Evolutionary conservation across 2,113 vertebrate species (phyloP), one percentile per base, ranked within the genome.

Genomic region (Syngnathus scovelli): DNA sequence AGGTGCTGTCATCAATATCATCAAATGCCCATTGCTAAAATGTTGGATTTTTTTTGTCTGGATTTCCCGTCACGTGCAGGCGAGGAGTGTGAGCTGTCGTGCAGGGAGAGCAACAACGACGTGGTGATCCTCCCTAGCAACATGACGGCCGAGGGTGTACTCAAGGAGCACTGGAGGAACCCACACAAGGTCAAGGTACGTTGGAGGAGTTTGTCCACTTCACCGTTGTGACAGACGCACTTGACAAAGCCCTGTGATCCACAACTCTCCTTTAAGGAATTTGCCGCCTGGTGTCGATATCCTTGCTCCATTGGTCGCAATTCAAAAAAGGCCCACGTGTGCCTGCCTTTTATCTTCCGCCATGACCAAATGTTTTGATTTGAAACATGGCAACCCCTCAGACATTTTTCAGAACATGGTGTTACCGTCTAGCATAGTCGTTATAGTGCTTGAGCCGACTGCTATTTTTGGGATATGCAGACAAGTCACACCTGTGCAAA

Each of bases 181-280:
- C 96, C 95, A 3, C 87, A 92, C 5, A 94, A 95, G 89, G 93
- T 96, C 76, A 93, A 96, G 94, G 97, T 96, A 72, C 86, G 93
- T 90, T 77, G 61, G 18, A 33, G 71, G 58, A 78, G 77, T 77
- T 61, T 78, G 75, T 77, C 75, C 0, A 9, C 66, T 66, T 85
- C 67, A 56, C 62, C 27, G 60, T 69, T 74, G 71, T 81, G 72
- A 77, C 74, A 83, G 82, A 88, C 52, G 76, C 74, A 82, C 79
- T 86, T 89, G 70, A 75, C 86, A 81, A 78, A 77, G 61, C 67
- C 83, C 76, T 74, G 86, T 10, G 74, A 88, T 78, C 76, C 74
- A 75, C 80, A 68, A 62, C 85, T 64, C 78, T 67, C 58, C 72
- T 69, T 43, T 23, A 69, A 62, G 78, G 87, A 90, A 88, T 89